These are phyloP conservation scores for Parazoanthus darwini DNA, from an alignment of 92 coral and sea anemone species.

Conservation along the genomic window DNA sequence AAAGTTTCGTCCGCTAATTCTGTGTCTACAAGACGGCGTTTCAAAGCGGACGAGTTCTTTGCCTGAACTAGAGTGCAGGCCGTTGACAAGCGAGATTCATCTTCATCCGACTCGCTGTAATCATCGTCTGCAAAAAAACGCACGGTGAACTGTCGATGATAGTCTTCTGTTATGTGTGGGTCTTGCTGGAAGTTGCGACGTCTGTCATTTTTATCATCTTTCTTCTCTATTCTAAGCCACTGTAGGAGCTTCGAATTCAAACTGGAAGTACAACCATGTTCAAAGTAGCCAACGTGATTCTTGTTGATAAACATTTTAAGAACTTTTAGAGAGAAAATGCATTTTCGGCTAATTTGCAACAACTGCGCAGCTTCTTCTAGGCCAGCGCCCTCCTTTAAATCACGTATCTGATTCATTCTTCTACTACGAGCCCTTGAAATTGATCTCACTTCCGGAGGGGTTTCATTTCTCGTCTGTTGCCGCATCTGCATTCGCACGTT, in stretches of 20 bases:
- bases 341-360: slow-evolving; percentile 35
- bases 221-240: slow-evolving; percentile 50
- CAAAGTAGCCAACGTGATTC: slow-evolving; percentile 6
- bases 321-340: slow-evolving; percentile 46
- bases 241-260: slow-evolving; percentile 42
- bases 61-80: slow-evolving; percentile 31
- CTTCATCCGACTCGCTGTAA: slow-evolving; percentile 14
- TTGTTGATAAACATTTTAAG: slow-evolving; percentile 18
- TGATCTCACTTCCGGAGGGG: background rate
- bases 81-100: background rate
- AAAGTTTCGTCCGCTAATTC: background rate
- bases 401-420: slow-evolving; percentile 1
- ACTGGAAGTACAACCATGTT: background rate
- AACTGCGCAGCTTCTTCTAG: slow-evolving; percentile 42
- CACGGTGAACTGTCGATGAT: slow-evolving; percentile 26
- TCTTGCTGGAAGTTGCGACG: background rate
- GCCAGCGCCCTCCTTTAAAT: background rate
- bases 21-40: slow-evolving; percentile 39
- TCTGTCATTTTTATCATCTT: background rate
- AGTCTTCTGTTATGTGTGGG: slow-evolving; percentile 19
- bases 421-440: background rate
- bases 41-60: background rate
- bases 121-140: slow-evolving; percentile 26
- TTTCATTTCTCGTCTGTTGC: background rate
- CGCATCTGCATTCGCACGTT: slow-evolving; percentile 47